Percentiles rank a stretch among this genome's conserved stretches.
These are phyloP conservation scores for Ips nitidus DNA, from an alignment of 1,140 invertebrate species.

Conservation along the genomic window DNA sequence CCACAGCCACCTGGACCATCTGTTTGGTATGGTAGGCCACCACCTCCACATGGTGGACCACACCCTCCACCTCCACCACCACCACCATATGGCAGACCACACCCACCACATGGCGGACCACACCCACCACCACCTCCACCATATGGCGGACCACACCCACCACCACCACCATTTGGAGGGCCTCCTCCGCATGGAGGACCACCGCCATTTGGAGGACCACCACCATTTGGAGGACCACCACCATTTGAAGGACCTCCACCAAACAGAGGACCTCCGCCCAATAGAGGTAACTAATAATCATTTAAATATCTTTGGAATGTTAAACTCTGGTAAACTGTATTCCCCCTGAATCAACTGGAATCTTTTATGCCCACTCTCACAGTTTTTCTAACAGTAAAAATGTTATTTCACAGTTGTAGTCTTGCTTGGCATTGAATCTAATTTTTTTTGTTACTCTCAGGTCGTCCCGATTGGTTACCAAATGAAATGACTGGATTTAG, in stretches of 20 bases:
- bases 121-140: background rate
- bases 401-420: too few species aligned
- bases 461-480: too few species aligned
- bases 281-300: background rate
- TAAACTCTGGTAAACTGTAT: too few species aligned
- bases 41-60: background rate
- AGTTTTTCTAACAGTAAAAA: too few species aligned
- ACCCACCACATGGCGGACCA: background rate
- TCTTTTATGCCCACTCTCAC: too few species aligned
- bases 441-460: too few species aligned
- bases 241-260: background rate
- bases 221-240: background rate
- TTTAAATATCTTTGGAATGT: too few species aligned
- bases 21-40: background rate
- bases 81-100: background rate
- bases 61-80: background rate
- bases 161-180: background rate
- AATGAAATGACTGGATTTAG: too few species aligned
- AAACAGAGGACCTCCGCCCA: background rate
- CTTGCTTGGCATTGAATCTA: too few species aligned
- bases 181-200: background rate
- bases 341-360: too few species aligned
- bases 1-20: background rate
- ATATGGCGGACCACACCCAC: background rate
- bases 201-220: background rate